These are phyloP conservation scores for Poecilia latipinna DNA, from an alignment of 2,113 vertebrate species.

Conservation along the genomic window DNA sequence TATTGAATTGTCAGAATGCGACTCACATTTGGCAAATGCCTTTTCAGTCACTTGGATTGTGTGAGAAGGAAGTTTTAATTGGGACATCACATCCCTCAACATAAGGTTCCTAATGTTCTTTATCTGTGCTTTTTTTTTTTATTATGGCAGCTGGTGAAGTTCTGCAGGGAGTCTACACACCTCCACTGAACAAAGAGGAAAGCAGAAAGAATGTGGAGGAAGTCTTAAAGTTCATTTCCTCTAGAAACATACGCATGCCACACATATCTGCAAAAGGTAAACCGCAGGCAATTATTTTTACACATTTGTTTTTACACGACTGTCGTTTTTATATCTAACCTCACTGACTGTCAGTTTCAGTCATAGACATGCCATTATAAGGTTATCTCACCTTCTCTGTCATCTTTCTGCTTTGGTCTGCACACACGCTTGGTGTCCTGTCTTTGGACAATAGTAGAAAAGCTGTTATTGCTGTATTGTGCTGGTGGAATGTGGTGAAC, in stretches of 20 bases:
- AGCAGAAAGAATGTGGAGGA: constrained; percentile 94
- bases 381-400: neutral
- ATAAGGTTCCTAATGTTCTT: neutral
- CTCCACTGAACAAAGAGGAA: constrained; percentile 87
- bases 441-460: neutral
- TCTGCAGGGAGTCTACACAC: constrained; percentile 81
- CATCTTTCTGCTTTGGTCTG: neutral
- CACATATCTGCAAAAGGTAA: constrained; percentile 94
- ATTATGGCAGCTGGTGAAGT: constrained; percentile 87
- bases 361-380: neutral
- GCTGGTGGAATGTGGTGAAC: neutral
- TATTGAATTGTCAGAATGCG: too few relatives aligned
- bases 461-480: neutral
- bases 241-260: constrained; percentile 94
- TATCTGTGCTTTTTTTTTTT: neutral
- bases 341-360: neutral
- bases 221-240: constrained; percentile 92
- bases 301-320: neutral
- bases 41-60: too few relatives aligned
- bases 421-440: neutral
- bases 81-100: too few relatives aligned
- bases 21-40: too few relatives aligned
- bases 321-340: neutral
- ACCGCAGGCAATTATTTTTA: neutral
- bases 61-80: too few relatives aligned